phyloP scores from a whole-genome alignment of 1,140 invertebrate genomes.

The Macrotrachela quadricornifera region DNA sequence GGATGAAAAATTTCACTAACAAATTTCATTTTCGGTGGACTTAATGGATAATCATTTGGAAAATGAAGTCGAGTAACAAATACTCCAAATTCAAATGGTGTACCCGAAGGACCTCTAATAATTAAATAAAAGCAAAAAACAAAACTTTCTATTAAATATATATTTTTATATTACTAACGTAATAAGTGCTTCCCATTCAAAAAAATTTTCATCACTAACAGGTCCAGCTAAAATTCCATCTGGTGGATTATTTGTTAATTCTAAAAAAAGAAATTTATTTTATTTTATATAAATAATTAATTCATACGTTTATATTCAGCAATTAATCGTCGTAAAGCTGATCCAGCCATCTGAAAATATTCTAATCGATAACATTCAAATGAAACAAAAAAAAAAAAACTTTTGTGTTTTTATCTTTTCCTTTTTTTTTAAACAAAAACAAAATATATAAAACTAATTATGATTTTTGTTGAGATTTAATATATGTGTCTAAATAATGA shows the following conservation, averaged over 20 bases:
- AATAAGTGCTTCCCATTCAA: slow-evolving; percentile 98
- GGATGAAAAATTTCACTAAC: slow-evolving; percentile 98
- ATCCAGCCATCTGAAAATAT: slow-evolving; percentile 57
- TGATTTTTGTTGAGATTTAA: too few species aligned
- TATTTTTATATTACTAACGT: slow-evolving; percentile 41
- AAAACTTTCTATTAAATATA: slow-evolving; percentile 5
- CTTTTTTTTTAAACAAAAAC: too few species aligned
- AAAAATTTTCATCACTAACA: slow-evolving; percentile 95
- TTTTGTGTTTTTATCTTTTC: too few species aligned
- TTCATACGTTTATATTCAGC: slow-evolving; percentile 83
- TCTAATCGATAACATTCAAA: too few species aligned
- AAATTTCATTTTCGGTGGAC: slow-evolving; percentile 98
- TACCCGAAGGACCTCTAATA: slow-evolving; percentile 64
- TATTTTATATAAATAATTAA: background rate
- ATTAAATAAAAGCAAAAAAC: background rate
- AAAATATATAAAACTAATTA: too few species aligned
- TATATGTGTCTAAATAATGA: too few species aligned
- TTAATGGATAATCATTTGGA: slow-evolving; percentile 87
- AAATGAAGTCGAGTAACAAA: slow-evolving; percentile 85
- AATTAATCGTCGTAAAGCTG: slow-evolving; percentile 80
- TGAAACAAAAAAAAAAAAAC: too few species aligned
- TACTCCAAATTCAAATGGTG: slow-evolving; percentile 92
- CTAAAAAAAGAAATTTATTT: slow-evolving; percentile 35
- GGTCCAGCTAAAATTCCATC: slow-evolving; percentile 72
- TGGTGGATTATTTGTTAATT: slow-evolving; percentile 85